Evolutionary conservation across 1,140 invertebrate species (phyloP).

Genomic region (Drosophila carrolli): DNA sequence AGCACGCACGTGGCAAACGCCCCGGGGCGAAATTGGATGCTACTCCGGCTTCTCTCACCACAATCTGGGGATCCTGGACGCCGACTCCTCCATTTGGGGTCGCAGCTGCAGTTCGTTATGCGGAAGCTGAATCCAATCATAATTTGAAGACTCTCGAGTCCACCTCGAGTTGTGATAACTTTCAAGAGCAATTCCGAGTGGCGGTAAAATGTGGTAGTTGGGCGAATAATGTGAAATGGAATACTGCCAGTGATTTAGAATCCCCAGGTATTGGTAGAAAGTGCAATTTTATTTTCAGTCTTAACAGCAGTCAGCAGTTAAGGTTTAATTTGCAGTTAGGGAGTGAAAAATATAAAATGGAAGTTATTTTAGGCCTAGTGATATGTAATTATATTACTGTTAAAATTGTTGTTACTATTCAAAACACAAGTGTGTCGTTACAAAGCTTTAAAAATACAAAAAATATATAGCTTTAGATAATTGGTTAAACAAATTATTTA

Average conservation of each 20-base stretch:
- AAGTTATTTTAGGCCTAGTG: too few species aligned
- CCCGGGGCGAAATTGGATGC: constrained; percentile 66
- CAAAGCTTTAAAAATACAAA: too few species aligned
- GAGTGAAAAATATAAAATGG: background rate
- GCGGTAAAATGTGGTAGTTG: constrained; percentile 9
- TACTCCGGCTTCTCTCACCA: background rate
- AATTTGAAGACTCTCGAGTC: constrained; percentile 46
- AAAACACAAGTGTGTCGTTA: too few species aligned
- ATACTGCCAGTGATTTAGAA: constrained; percentile 28
- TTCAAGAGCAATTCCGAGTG: constrained; percentile 34
- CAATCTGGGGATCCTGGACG: constrained; percentile 1
- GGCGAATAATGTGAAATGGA: constrained; percentile 13
- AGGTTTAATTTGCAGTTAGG: background rate
- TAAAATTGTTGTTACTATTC: too few species aligned
- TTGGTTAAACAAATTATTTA: too few species aligned
- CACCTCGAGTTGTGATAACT: constrained; percentile 24
- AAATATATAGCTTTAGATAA: too few species aligned
- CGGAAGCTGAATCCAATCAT: constrained; percentile 55
- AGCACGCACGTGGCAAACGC: constrained; percentile 72
- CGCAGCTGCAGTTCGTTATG: constrained; percentile 57
- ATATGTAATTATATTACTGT: too few species aligned
- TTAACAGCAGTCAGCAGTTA: background rate
- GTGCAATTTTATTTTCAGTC: constrained; percentile 4
- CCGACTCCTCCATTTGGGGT: constrained; percentile 36
- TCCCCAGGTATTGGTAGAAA: constrained; percentile 3